phyloP scores from a whole-genome alignment of 2,797 vertebrate species.

The Balearica regulorum region DNA sequence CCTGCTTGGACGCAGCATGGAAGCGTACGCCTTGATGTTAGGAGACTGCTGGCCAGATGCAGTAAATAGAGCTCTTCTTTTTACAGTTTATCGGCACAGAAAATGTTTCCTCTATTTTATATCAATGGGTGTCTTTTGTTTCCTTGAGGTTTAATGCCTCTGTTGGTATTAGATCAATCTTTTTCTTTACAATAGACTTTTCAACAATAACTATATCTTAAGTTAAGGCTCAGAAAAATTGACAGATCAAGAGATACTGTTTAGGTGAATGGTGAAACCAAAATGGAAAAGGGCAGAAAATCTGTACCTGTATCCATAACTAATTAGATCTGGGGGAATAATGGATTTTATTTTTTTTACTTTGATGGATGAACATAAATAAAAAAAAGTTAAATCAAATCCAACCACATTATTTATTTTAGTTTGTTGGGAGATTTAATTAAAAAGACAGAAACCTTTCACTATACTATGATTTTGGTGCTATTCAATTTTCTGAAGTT shows the following conservation, averaged over 20 bases:
- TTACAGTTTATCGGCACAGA: not conserved
- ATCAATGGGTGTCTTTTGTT: not conserved
- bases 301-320: not conserved
- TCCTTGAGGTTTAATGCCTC: not conserved
- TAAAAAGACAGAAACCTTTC: not conserved
- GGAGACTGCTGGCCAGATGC: not conserved
- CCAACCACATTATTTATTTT: not conserved
- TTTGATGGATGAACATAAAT: not conserved
- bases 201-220: not conserved
- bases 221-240: not conserved
- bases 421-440: not conserved
- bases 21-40: not conserved
- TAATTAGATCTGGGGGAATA: not conserved
- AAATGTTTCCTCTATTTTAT: not conserved
- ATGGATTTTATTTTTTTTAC: not conserved
- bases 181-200: slow-evolving; percentile 12
- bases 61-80: not conserved
- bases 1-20: not conserved
- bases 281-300: not conserved
- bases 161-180: not conserved
- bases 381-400: not conserved
- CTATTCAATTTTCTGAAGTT: not conserved
- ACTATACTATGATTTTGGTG: not conserved
- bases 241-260: not conserved
- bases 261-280: not conserved